Percentiles rank a stretch among this genome's conserved stretches.
These are phyloP conservation scores for Gorsachius goisagi DNA, from an alignment of 2,113 vertebrate genomes.

Conservation along the genomic window DNA sequence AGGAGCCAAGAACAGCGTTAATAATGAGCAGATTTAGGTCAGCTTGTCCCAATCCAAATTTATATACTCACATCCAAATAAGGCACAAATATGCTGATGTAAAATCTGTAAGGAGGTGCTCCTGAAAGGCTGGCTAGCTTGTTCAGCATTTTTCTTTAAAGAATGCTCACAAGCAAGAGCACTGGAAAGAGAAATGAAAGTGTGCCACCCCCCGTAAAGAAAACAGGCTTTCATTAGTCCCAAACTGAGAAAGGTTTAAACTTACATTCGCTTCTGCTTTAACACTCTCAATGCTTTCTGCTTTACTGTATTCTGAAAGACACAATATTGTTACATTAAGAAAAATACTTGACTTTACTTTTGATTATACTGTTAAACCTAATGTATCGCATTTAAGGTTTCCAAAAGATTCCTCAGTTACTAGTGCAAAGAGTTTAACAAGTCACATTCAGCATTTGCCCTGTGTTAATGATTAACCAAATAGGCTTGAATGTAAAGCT, in stretches of 20 bases:
- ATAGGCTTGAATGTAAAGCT: neutral
- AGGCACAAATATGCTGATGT: neutral
- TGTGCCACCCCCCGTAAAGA: rapidly evolving
- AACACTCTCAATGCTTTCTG: conserved; percentile 96
- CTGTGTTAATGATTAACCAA: neutral
- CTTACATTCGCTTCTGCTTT: conserved; percentile 98
- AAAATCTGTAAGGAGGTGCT: neutral
- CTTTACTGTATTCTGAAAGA: conserved; percentile 95
- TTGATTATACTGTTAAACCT: neutral
- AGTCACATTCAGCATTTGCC: neutral
- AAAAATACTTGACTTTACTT: neutral
- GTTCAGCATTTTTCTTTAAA: neutral
- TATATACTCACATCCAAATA: neutral
- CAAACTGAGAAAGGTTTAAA: conserved; percentile 25
- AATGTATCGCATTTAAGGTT: neutral
- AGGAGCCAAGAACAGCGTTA: neutral
- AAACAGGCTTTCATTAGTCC: neutral
- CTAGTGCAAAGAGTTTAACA: neutral
- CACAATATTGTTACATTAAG: neutral
- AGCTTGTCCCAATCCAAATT: neutral
- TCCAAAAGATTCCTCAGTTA: neutral
- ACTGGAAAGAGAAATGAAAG: neutral
- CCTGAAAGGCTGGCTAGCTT: neutral
- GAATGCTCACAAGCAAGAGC: neutral
- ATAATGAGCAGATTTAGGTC: neutral